Percentiles rank a stretch among this genome's conserved stretches.
phyloP scores from a whole-genome alignment of 2,113 vertebrate genomes.

The Pterophyllum scalare region DNA sequence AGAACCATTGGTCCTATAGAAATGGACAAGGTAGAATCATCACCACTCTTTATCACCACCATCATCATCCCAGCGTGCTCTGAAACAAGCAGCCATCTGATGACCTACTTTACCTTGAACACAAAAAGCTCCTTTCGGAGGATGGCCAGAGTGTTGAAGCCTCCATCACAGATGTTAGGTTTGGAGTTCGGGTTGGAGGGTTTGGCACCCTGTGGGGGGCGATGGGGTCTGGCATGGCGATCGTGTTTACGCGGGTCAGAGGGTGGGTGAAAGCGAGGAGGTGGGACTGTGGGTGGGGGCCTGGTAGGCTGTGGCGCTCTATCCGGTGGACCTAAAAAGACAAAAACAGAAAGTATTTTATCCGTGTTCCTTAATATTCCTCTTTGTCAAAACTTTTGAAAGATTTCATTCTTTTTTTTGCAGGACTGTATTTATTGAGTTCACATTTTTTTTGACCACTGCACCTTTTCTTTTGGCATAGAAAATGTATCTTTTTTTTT shows the following conservation, averaged over 20 bases:
- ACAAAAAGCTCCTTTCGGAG: conserved; percentile 97
- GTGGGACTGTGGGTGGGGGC: conserved; percentile 92
- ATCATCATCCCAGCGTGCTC: not conserved
- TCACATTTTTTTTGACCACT: conserved; percentile 1
- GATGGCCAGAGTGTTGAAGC: conserved; percentile 98
- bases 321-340: conserved; percentile 93
- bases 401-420: not conserved
- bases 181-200: conserved; percentile 93
- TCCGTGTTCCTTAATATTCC: not conserved
- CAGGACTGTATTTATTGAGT: not conserved
- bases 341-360: not conserved
- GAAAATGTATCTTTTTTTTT: conserved; percentile 12
- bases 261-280: conserved; percentile 90
- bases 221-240: conserved; percentile 90
- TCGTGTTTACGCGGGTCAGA: conserved; percentile 92
- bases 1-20: conserved; percentile 97
- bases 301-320: conserved; percentile 93
- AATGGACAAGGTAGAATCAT: not conserved
- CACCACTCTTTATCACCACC: not conserved
- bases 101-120: conserved; percentile 89
- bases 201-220: conserved; percentile 90
- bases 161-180: conserved; percentile 98
- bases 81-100: not conserved
- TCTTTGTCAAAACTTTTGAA: not conserved
- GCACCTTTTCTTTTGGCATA: conserved; percentile 4